These are phyloP conservation scores for Beris chalybata DNA, from an alignment of 2,888 invertebrate genomes.

Conservation along the genomic window DNA sequence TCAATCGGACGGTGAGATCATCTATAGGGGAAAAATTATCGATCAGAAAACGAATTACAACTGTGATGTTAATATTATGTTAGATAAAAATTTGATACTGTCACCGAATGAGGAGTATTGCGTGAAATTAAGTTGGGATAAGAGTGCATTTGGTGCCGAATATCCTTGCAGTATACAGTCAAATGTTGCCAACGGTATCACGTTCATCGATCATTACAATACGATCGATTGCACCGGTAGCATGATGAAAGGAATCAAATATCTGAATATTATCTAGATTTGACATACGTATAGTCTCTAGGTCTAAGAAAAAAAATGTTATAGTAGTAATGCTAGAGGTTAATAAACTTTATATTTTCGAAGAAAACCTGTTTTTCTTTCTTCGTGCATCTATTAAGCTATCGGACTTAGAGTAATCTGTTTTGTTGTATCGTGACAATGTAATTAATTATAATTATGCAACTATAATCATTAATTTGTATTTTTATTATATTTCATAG, in stretches of 20 bases:
- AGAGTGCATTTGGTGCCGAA: slow-evolving; percentile 50
- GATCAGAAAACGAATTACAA: slow-evolving; percentile 44
- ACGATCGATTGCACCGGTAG: slow-evolving; percentile 47
- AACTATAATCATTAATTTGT: too few relatives aligned
- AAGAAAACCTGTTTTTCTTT: slow-evolving; percentile 21
- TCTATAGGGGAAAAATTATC: slow-evolving; percentile 33
- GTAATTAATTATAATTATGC: too few relatives aligned
- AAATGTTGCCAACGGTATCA: slow-evolving; percentile 47
- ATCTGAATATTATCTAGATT: slow-evolving; percentile 44
- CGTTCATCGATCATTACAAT: slow-evolving; percentile 48
- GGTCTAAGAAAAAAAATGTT: not conserved
- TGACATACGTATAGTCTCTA: slow-evolving; percentile 3
- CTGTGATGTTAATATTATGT: slow-evolving; percentile 51
- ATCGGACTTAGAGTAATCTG: too few relatives aligned
- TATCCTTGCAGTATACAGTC: slow-evolving; percentile 54
- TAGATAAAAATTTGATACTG: slow-evolving; percentile 48
- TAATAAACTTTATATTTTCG: slow-evolving; percentile 22
- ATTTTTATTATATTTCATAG: too few relatives aligned
- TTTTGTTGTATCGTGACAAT: too few relatives aligned
- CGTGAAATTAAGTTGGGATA: slow-evolving; percentile 50
- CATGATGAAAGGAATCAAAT: slow-evolving; percentile 51
- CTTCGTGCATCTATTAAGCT: too few relatives aligned
- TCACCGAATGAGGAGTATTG: slow-evolving; percentile 51
- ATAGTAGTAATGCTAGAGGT: slow-evolving; percentile 19
- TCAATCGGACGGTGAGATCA: slow-evolving; percentile 24